Conservation (phyloP, 2,888 invertebrate genomes). For the Eilema sororculum region DNA sequence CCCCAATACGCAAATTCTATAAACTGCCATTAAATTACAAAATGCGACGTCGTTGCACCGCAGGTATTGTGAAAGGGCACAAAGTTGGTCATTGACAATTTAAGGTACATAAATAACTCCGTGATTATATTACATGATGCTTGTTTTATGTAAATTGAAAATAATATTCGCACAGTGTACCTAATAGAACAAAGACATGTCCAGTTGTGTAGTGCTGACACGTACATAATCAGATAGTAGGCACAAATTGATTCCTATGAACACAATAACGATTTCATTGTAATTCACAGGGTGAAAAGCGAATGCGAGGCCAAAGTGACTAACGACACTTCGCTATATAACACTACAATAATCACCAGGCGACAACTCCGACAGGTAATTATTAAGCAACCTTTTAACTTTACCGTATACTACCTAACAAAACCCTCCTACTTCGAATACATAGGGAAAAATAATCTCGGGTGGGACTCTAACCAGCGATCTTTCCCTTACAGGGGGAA, state of each 20-base stretch:
- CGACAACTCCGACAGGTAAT: conserved; percentile 75
- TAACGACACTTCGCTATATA: conserved; percentile 72
- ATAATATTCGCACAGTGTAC: conserved; percentile 6
- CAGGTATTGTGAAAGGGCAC: not conserved
- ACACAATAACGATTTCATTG: conserved; percentile 50
- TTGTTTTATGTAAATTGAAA: conserved; percentile 5
- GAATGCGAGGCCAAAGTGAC: conserved; percentile 82
- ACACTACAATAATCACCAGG: conserved; percentile 66
- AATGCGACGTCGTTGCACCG: not conserved
- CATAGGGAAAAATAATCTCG: no score
- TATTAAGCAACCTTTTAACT: conserved; percentile 2
- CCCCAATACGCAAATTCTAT: not conserved
- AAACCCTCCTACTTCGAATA: no score
- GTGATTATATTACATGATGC: not conserved
- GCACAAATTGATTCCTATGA: conserved; percentile 34
- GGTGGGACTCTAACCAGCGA: no score
- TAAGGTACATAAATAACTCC: not conserved
- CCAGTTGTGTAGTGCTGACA: conserved; percentile 24
- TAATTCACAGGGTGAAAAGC: conserved; percentile 78
- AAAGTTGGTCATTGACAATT: conserved; percentile 6
- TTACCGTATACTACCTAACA: not conserved
- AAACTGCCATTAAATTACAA: conserved; percentile 2
- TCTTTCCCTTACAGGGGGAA: no score
- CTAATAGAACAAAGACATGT: not conserved
- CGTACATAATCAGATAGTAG: conserved; percentile 23